Evolutionary conservation across 2,797 vertebrate species (phyloP).

Genomic region (Sebastes jordani): DNA sequence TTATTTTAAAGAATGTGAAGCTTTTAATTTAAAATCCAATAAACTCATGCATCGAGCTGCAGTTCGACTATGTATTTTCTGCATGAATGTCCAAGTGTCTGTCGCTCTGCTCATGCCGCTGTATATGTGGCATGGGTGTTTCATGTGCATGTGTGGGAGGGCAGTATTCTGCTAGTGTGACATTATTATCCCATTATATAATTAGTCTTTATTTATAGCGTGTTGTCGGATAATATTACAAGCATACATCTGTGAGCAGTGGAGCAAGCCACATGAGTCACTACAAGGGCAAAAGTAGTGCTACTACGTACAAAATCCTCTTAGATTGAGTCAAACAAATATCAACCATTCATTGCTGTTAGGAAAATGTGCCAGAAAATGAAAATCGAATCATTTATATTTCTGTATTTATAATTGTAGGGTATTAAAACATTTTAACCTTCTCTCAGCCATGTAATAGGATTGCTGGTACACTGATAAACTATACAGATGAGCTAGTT

Average conservation of each 20-base stretch:
- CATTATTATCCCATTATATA: slow-evolving; percentile 55
- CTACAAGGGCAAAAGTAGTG: slow-evolving; percentile 10
- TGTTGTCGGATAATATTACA: slow-evolving; percentile 50
- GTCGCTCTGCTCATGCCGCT: not conserved
- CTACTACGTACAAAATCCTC: not conserved
- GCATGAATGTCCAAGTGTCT: not conserved
- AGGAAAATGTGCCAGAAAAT: not conserved
- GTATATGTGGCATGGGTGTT: not conserved
- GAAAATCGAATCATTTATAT: not conserved
- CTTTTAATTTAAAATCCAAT: not conserved
- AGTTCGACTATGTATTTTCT: not conserved
- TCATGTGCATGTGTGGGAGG: slow-evolving; percentile 21
- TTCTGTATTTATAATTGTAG: not conserved
- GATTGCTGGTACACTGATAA: not conserved
- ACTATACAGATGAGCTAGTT: slow-evolving; percentile 11
- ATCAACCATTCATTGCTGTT: not conserved
- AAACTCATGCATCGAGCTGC: not conserved
- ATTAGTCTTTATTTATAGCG: slow-evolving; percentile 51
- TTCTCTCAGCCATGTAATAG: not conserved
- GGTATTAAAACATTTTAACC: not conserved
- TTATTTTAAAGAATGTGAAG: not conserved
- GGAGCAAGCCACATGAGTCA: slow-evolving; percentile 6
- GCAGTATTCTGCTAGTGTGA: slow-evolving; percentile 15
- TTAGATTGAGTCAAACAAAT: not conserved
- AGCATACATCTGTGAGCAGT: slow-evolving; percentile 17